phyloP scores from a whole-genome alignment of 2,797 vertebrate species.

The Onychomys leucogaster region DNA sequence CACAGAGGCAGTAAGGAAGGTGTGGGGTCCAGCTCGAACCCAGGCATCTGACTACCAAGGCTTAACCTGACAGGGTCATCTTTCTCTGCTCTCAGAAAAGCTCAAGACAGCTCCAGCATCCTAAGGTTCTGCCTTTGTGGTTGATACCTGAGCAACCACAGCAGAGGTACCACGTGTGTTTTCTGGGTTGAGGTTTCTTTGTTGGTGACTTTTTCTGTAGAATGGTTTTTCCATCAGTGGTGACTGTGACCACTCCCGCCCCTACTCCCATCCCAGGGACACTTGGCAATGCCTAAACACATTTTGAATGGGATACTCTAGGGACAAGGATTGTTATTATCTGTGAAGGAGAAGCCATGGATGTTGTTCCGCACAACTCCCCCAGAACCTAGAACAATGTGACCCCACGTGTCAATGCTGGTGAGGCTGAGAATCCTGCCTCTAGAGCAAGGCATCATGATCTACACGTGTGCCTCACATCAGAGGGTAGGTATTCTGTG shows the following conservation, averaged over 20 bases:
- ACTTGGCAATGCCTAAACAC: neutral
- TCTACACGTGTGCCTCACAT: accelerated
- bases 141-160: neutral
- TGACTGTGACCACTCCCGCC: accelerated
- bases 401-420: accelerated
- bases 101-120: neutral
- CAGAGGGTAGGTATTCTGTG: too few relatives aligned
- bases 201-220: accelerated
- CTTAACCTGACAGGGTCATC: accelerated
- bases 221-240: neutral
- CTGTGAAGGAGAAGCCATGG: neutral
- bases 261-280: too few relatives aligned
- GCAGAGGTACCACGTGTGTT: accelerated
- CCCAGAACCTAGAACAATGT: too few relatives aligned
- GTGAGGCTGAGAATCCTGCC: neutral
- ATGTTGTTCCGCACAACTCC: too few relatives aligned
- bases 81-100: neutral
- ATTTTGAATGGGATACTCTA: neutral
- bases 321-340: too few relatives aligned
- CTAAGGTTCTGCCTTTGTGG: neutral
- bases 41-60: neutral
- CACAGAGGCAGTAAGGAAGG: neutral
- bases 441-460: accelerated
- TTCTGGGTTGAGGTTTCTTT: neutral
- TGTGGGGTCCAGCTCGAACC: neutral